phyloP scores from a whole-genome alignment of 2,113 vertebrate genomes.

The Hemichromis elongatus region DNA sequence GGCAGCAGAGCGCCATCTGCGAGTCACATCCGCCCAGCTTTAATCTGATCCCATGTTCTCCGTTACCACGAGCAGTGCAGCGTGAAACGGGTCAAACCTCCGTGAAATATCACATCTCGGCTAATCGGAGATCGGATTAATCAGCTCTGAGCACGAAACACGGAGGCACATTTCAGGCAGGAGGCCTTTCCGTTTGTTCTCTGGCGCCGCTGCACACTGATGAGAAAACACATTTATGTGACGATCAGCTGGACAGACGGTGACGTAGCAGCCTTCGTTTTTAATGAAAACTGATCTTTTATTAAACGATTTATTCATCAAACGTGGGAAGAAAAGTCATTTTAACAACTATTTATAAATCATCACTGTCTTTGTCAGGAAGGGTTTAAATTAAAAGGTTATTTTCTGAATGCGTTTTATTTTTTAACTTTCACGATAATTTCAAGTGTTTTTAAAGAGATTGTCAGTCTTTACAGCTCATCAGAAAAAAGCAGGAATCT shows the following conservation, averaged over 20 bases:
- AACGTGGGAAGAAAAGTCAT: neutral
- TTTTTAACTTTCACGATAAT: neutral
- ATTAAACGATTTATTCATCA: neutral
- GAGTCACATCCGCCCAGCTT: neutral
- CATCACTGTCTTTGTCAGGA: neutral
- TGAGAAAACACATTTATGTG: neutral
- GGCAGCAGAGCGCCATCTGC: neutral
- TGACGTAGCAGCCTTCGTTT: neutral
- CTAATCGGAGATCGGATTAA: neutral
- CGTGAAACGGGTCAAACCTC: neutral
- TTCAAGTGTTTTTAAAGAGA: accelerated
- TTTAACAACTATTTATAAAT: neutral
- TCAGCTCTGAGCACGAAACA: neutral
- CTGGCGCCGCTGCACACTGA: neutral
- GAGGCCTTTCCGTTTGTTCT: neutral
- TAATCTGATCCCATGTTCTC: neutral
- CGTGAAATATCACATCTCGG: neutral
- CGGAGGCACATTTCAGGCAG: neutral
- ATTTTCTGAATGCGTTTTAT: accelerated
- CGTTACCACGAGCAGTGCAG: neutral
- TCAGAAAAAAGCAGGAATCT: neutral
- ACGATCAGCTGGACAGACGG: neutral
- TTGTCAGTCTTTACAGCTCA: neutral
- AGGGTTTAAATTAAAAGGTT: neutral
- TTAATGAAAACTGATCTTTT: neutral